Evolutionary conservation across 1,140 invertebrate species (phyloP), one percentile per base, ranked within the genome.

Genomic region (Paraescarpia echinospica): DNA sequence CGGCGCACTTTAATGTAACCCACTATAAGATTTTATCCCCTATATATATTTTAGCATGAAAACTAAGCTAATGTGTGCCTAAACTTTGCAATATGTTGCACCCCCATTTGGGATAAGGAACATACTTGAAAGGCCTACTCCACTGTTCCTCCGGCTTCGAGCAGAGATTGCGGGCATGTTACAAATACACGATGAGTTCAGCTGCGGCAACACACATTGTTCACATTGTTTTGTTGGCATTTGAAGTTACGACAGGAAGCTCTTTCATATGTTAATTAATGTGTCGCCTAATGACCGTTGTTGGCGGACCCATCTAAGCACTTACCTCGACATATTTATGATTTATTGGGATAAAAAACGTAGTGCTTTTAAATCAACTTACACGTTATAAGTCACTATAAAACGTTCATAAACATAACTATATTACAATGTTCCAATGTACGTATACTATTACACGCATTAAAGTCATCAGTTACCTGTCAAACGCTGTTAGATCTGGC

Each of bases 191-290:
- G n/a, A 90, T 22, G 35, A 33, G 35, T 90, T 90, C 33, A 18
- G 59, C 59, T 2, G 8, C 18, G 4, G 2, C 59, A 77, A 34
- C 33, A 90, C 2, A 90, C 6, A 34, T 34, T 90, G 33, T 90
- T 90, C 33, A 90, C 33, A 90, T 35, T 18, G 35, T 90, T 90
- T 35, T 18, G 35, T 35, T 90, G 89, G 33, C 35, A 34, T 90
- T 90, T 31, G 35, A 90, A 90, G 35, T 90, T 90, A 90, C 89
- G 35, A 90, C 89, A 34, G 35, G 34, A 90, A 90, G 33, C n/a
- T 34, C 35, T 90, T 90, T 1, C 14, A 5, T 89, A 33, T 34
- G 35, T 34, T 18, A 90, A 34, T 89, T n/a, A 89, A 89, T 34
- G 89, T 89, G 89, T 6, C 4, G 18, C 89, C 34, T n/a, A 34